These are phyloP conservation scores for Drosophila bocki DNA, from an alignment of 1,140 invertebrate species.

Conservation along the genomic window DNA sequence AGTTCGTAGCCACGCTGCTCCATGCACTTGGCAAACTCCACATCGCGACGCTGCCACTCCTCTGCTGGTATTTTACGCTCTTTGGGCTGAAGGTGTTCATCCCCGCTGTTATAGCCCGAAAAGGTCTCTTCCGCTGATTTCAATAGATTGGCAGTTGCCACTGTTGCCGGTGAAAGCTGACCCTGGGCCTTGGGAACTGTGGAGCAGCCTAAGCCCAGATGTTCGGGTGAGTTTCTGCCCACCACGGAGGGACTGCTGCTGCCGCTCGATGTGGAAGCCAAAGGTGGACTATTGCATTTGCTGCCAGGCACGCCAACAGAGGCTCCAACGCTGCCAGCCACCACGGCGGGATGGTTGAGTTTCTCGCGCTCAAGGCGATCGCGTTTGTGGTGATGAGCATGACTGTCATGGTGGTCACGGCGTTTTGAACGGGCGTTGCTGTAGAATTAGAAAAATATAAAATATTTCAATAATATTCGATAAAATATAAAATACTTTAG, in stretches of 20 bases:
- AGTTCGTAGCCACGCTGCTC: conserved; percentile 90
- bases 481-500: no score
- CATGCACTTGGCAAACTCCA: conserved; percentile 90
- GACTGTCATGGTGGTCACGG: conserved; percentile 70
- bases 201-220: conserved; percentile 38
- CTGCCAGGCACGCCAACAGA: conserved; percentile 33
- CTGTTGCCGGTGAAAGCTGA: conserved; percentile 48
- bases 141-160: conserved; percentile 54
- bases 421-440: conserved; percentile 75
- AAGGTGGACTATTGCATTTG: conserved; percentile 67
- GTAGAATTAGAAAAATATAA: background rate
- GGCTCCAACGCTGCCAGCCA: conserved; percentile 17
- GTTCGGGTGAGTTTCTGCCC: conserved; percentile 68
- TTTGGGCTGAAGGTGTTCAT: conserved; percentile 89
- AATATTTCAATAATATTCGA: background rate
- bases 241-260: conserved; percentile 49
- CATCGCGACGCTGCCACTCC: conserved; percentile 88
- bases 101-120: conserved; percentile 91
- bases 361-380: conserved; percentile 73
- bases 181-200: conserved; percentile 34
- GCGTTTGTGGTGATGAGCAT: conserved; percentile 73
- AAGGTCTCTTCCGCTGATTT: conserved; percentile 83
- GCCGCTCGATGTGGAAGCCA: conserved; percentile 27
- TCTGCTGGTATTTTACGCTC: conserved; percentile 86
- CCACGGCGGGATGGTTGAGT: conserved; percentile 55